These are phyloP conservation scores for Montipora capricornis DNA, from an alignment of 64 coral and sea anemone species.

Conservation along the genomic window DNA sequence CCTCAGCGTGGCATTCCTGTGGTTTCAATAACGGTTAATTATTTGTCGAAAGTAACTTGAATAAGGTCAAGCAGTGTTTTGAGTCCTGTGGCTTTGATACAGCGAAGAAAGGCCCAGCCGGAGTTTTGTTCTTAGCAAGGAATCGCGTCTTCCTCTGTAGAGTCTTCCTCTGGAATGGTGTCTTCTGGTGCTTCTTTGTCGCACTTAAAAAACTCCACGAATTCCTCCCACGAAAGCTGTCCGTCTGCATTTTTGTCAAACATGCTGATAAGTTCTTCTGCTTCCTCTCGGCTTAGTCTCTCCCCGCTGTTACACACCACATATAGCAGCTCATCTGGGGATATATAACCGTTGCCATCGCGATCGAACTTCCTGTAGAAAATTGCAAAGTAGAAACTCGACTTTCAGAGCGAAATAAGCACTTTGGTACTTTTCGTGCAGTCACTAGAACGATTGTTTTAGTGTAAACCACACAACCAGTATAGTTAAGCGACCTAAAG, in stretches of 20 bases:
- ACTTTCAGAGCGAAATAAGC: too few species aligned
- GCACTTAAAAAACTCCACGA: conserved; percentile 79
- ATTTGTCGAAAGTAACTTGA: too few species aligned
- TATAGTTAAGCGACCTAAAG: too few species aligned
- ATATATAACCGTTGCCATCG: conserved; percentile 90
- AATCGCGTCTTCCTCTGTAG: not conserved
- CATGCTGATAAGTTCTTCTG: conserved; percentile 83
- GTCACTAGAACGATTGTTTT: too few species aligned
- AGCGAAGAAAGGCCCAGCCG: not conserved
- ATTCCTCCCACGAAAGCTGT: conserved; percentile 89
- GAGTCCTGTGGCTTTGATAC: too few species aligned
- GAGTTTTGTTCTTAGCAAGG: not conserved
- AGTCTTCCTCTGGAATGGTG: conserved; percentile 8
- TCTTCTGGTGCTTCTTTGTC: conserved; percentile 21
- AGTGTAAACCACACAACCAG: too few species aligned
- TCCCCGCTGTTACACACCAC: conserved; percentile 95
- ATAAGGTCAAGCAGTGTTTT: too few species aligned
- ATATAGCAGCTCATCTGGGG: conserved; percentile 83
- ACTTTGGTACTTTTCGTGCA: too few species aligned
- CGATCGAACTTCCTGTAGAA: conserved; percentile 83
- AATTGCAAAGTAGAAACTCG: not conserved
- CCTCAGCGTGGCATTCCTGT: too few species aligned
- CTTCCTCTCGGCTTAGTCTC: conserved; percentile 74
- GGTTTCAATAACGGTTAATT: too few species aligned
- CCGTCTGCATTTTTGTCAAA: conserved; percentile 95